Base-by-base conservation (phyloP, 2,797 vertebrate genomes). In the Potorous gilbertii region DNA sequence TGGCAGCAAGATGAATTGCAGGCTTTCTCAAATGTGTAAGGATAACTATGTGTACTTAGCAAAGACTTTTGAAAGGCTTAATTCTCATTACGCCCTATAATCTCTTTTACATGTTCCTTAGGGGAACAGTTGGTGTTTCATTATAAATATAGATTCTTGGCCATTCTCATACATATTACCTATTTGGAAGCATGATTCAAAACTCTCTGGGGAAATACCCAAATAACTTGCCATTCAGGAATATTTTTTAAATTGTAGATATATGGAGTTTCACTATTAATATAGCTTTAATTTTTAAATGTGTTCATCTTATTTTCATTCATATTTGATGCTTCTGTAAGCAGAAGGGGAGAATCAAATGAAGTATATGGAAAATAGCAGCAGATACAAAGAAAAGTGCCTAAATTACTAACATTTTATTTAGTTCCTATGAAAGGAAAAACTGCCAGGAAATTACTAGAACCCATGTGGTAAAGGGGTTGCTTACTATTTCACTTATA, bases 241-340 rank as follows among this genome's bases (percentile, higher is more conserved):
- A 81, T 81, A 24, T 46, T 94, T 5, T 28, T 92, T 50, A 31
- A 56, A 92, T 62, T 92, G 95, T 56, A 59, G 9, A 93, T 91
- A 90, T 90, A 81, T 91, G 74, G 92, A 87, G 1, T 74, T 94
- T 93, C 91, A 56, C 93, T 50, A 46, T 95, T 91, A 94, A 9
- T 90, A 34, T 92, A 57, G 11, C 13, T 92, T 28, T 6, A 92
- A 28, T 93, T 92, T 94, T n/a, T n/a, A 55, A 96, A 81, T 94
- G 93, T 57, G 40, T 27, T 92, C 18, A 95, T 96, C 93, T 5
- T 91, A n/a, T 95, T 95, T 93, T 66, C 57, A 55, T 90, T 52
- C 0, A 56, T 92, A 18, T 54, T 34, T 74, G 28, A 24, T 59
- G 31, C 74, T 5, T 94, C 10, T 95, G 40, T 27, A 59, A 95